Evolutionary conservation across 2,888 invertebrate genomes (phyloP).

Genomic region (Papilio protenor): DNA sequence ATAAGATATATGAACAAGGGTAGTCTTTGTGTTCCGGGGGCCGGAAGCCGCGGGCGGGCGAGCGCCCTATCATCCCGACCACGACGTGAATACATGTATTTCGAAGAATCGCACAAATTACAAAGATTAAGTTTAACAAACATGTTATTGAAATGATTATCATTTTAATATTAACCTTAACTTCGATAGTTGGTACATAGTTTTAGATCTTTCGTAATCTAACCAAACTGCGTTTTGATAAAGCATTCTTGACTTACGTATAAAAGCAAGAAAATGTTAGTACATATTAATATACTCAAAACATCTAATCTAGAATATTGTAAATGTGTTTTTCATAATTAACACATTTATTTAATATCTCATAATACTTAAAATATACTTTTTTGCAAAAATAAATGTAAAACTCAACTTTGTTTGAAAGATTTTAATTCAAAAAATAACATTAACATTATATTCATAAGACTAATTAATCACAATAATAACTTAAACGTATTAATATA

Average conservation of each 20-base stretch:
- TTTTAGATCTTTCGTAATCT: neutral
- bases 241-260: neutral
- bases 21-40: slow-evolving; percentile 63
- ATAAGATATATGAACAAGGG: slow-evolving; percentile 79
- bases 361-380: neutral
- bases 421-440: slow-evolving; percentile 55
- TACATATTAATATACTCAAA: neutral
- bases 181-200: neutral
- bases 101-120: slow-evolving; percentile 37
- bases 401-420: slow-evolving; percentile 49
- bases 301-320: neutral
- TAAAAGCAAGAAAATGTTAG: neutral
- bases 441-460: slow-evolving; percentile 52
- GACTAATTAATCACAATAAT: slow-evolving; percentile 68
- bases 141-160: neutral
- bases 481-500: slow-evolving; percentile 53
- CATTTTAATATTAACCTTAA: neutral
- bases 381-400: neutral
- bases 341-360: no score
- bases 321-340: no score
- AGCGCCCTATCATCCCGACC: slow-evolving; percentile 49
- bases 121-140: slow-evolving; percentile 18
- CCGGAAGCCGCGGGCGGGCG: slow-evolving; percentile 55
- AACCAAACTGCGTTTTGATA: neutral
- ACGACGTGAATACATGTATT: slow-evolving; percentile 41